Evolutionary conservation across 2,113 vertebrate species (phyloP), one percentile per base, ranked within the genome.

Genomic region (Sisor rabdophorus): DNA sequence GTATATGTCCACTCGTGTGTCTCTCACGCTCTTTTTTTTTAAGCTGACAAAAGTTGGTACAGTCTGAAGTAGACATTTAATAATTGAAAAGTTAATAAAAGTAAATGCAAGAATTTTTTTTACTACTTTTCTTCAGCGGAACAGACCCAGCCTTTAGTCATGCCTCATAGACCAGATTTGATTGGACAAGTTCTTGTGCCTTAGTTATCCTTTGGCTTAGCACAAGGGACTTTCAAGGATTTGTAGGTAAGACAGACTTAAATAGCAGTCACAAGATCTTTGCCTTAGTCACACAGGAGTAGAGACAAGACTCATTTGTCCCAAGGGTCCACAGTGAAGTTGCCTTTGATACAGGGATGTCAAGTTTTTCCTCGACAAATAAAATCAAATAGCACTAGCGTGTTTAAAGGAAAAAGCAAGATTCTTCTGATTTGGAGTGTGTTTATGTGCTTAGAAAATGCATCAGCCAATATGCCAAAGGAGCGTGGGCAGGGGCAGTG

Each of bases 151-250:
- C 70, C 67, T 79, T 82, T 82, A 80, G 81, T 77, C 78, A 82
- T 64, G 74, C 77, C 78, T 63, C 78, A 61, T 73, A 70, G 69
- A 82, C 71, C 78, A 82, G 74, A 82, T 80, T 79, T 82, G 81
- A 82, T 82, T 82, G 73, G 77, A 76, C 73, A 82, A 69, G 77
- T 82, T 76, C 75, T 63, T 61, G 74, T 75, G 70, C 81, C 48
- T 70, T 77, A 73, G 70, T 80, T 76, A 80, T 77, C 79, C 70
- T 44, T 69, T 28, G 26, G 61, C 77, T 76, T 82, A 56, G 54
- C 73, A 61, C 81, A 64, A 79, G 77, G 69, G 81, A 77, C 77
- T 36, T 54, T 36, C 52, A 56, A 22, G 56, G 70, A 77, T 80
- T 79, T 77, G 71, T 56, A 82, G 74, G 77, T 79, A 82, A 80